Evolutionary conservation across 1,140 invertebrate species (phyloP).

Genomic region (Drosophila willistoni): DNA sequence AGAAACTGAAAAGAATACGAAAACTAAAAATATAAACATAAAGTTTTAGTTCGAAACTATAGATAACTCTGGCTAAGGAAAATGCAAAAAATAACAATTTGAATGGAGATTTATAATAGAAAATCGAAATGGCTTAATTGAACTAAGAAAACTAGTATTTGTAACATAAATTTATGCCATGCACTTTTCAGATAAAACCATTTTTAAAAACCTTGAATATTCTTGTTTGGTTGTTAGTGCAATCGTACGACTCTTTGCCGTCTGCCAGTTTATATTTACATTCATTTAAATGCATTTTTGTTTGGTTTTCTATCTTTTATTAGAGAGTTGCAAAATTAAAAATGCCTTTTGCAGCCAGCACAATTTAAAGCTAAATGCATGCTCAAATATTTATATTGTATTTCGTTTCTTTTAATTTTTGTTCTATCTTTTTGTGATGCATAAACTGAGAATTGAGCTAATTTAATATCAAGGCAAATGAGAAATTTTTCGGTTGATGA

Average conservation of each 20-base stretch:
- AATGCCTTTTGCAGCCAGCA: neutral
- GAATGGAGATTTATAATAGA: no score
- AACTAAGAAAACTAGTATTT: no score
- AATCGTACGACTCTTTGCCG: neutral
- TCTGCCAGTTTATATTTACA: neutral
- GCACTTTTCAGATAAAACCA: no score
- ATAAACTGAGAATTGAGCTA: constrained; percentile 49
- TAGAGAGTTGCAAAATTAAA: neutral
- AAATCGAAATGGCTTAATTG: no score
- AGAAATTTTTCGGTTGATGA: neutral
- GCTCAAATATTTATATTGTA: constrained; percentile 1
- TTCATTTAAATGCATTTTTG: constrained; percentile 7
- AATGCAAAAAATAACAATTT: no score
- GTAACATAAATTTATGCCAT: no score
- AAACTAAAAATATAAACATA: no score
- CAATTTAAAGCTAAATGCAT: constrained; percentile 2
- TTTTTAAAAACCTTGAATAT: neutral
- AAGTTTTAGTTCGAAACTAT: no score
- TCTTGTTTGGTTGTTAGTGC: neutral
- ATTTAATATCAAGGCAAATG: constrained; percentile 46
- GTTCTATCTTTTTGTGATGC: neutral
- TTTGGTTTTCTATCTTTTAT: neutral
- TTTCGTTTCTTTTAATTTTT: neutral
- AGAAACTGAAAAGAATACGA: no score
- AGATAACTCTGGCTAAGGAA: no score